These are phyloP conservation scores for Rhingia rostrata DNA, from an alignment of 2,888 invertebrate genomes.

Conservation along the genomic window DNA sequence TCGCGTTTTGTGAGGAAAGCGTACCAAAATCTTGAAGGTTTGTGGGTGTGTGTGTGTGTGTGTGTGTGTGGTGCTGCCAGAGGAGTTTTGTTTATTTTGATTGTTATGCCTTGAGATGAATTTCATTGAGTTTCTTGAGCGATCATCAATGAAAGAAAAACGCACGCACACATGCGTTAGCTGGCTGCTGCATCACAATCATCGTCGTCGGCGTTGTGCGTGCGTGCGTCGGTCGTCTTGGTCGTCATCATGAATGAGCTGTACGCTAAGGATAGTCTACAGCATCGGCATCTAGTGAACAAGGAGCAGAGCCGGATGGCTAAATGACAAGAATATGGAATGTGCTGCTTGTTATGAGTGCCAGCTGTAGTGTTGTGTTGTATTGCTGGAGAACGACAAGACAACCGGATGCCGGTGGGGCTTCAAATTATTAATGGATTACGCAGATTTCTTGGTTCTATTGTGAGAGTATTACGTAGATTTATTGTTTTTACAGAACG, in stretches of 20 bases:
- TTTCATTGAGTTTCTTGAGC: slow-evolving; percentile 48
- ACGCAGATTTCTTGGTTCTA: neutral
- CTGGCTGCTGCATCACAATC: neutral
- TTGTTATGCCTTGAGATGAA: slow-evolving; percentile 23
- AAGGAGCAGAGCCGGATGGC: slow-evolving; percentile 36
- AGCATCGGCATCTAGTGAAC: neutral
- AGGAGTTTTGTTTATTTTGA: slow-evolving; percentile 30
- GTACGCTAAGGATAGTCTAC: neutral
- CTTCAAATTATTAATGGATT: slow-evolving; percentile 23
- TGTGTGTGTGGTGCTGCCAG: neutral
- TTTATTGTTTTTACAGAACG: no score
- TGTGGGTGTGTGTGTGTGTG: neutral
- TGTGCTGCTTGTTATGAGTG: slow-evolving; percentile 49
- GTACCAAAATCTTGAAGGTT: neutral
- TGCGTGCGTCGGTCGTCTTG: neutral
- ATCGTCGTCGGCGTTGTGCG: neutral
- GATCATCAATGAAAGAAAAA: slow-evolving; percentile 56
- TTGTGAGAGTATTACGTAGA: neutral
- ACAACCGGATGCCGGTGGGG: slow-evolving; percentile 35
- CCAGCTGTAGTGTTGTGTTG: slow-evolving; percentile 30
- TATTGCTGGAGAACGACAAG: slow-evolving; percentile 21
- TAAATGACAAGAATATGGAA: slow-evolving; percentile 49
- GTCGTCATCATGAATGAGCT: slow-evolving; percentile 38
- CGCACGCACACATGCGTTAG: neutral
- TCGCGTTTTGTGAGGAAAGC: neutral